Evolutionary conservation across 2,113 vertebrate genomes (phyloP), one percentile per base, ranked within the genome.

Genomic region (Todiramphus chloris): DNA sequence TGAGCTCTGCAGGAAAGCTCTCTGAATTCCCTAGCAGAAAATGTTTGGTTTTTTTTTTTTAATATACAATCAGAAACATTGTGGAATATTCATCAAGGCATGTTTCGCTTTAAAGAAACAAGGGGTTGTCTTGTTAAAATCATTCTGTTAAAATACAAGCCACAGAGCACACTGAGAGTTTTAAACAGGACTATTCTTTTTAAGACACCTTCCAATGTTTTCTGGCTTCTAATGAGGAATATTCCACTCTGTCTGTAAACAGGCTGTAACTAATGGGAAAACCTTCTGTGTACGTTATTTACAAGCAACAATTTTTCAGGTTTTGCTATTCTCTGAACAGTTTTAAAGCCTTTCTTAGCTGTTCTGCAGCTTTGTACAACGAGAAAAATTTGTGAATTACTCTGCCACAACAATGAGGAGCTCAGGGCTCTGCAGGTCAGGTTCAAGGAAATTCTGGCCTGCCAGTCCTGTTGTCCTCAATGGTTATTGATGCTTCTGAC

Each of bases 151-250:
- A 92, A 93, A 72, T 51, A 37, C 27, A 53, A 68, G 28, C 8
- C 63, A 39, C 21, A 44, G 62, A 92, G 23, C 23, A 70, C 25
- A 24, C 7, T 25, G 25, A 21, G 53, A 48, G 15, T 35, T 89
- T 87, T 84, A 69, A 92, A 72, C 7, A 82, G 25, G 35, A 51
- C 17, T 56, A 19, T 77, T 69, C 27, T 79, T 87, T 72, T 94
- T 91, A 62, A 84, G 67, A 28, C 12, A 85, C 33, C 67, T 91
- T 87, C 37, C 63, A 89, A 17, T 87, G 66, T 89, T 79, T 96
- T 90, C 35, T 91, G 41, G 31, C 44, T 77, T 84, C 81, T 69
- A 74, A 88, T 48, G n/a, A 80, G 39, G 15, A 87, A 73, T 62
- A 75, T 64, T 85, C 55, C 67, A 58, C 25, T 84, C 72, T 13